Percentiles rank a stretch among this genome's conserved stretches.
Evolutionary conservation across 1,140 invertebrate species (phyloP).

Genomic region (Drosophila kurseongensis): DNA sequence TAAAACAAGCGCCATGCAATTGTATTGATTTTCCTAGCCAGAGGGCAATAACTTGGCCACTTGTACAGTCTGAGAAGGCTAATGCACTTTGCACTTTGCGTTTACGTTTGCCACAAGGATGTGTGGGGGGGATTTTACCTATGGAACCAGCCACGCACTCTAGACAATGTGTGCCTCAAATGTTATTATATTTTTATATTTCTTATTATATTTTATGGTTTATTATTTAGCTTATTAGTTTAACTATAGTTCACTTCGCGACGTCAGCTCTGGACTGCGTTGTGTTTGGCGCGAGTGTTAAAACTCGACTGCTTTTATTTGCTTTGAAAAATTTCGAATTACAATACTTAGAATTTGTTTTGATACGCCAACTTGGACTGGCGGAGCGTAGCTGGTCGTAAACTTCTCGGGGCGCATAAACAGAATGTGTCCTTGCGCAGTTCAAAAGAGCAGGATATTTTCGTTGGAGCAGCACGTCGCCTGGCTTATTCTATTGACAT

Average conservation of each 20-base stretch:
- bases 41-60: conserved; percentile 79
- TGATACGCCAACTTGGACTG: conserved; percentile 40
- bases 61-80: conserved; percentile 56
- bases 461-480: conserved; percentile 17
- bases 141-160: background rate
- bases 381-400: conserved; percentile 48
- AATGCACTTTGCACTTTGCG: conserved; percentile 83
- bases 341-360: conserved; percentile 83
- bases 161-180: background rate
- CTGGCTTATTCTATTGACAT: conserved; percentile 71
- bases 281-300: conserved; percentile 78
- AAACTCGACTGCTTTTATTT: conserved; percentile 82
- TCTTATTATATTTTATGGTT: background rate
- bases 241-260: conserved; percentile 21
- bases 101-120: conserved; percentile 22
- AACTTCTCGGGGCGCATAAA: conserved; percentile 64
- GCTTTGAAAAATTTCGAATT: conserved; percentile 82
- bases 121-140: background rate
- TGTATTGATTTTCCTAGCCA: conserved; percentile 74
- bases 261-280: conserved; percentile 38
- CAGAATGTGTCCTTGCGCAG: conserved; percentile 81
- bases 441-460: conserved; percentile 58
- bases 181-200: background rate
- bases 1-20: conserved; percentile 61
- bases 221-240: conserved; percentile 4